A percentile compares a stretch with the other conserved stretches of the same genome.
Conservation (phyloP, 1,140 invertebrate species). For the Drosophila neocordata region DNA sequence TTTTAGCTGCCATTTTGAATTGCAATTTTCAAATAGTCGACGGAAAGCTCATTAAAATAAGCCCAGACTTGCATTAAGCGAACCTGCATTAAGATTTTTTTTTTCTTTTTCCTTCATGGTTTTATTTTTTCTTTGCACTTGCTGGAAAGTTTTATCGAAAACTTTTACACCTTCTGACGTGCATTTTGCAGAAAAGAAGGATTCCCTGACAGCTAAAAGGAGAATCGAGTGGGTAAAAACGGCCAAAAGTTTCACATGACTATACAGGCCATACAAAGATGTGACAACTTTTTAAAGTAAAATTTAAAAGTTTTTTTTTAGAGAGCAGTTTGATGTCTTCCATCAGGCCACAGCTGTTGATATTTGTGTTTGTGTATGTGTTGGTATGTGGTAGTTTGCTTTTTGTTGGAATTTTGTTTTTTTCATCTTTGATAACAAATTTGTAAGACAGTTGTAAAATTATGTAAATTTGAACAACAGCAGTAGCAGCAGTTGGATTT, state of each 20-base stretch:
- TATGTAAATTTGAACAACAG: slow-evolving; percentile 52
- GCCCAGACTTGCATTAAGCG: slow-evolving; percentile 49
- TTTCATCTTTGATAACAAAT: slow-evolving; percentile 44
- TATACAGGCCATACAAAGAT: slow-evolving; percentile 20
- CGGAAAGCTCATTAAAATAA: slow-evolving; percentile 74
- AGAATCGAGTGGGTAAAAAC: slow-evolving; percentile 11
- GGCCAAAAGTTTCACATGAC: slow-evolving; percentile 60
- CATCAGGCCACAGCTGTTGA: slow-evolving; percentile 28
- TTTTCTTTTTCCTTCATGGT: not conserved
- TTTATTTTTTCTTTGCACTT: slow-evolving; percentile 23
- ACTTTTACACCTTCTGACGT: slow-evolving; percentile 63
- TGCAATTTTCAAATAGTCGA: slow-evolving; percentile 19
- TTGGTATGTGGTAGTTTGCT: slow-evolving; percentile 26
- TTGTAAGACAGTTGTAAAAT: slow-evolving; percentile 66
- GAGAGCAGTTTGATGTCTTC: slow-evolving; percentile 55
- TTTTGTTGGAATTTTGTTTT: slow-evolving; percentile 8
- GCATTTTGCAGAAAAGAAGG: slow-evolving; percentile 24
- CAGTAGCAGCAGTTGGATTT: slow-evolving; percentile 36
- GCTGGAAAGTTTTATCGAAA: slow-evolving; percentile 39
- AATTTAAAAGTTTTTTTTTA: slow-evolving; percentile 46
- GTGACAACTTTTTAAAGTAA: slow-evolving; percentile 34
- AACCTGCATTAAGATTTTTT: slow-evolving; percentile 36
- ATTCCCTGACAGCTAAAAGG: slow-evolving; percentile 30
- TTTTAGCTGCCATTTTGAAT: slow-evolving; percentile 37
- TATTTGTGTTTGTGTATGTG: slow-evolving; percentile 21